Evolutionary conservation across 2,888 invertebrate genomes (phyloP), one percentile per base, ranked within the genome.

Genomic region (Mythimna albipuncta): DNA sequence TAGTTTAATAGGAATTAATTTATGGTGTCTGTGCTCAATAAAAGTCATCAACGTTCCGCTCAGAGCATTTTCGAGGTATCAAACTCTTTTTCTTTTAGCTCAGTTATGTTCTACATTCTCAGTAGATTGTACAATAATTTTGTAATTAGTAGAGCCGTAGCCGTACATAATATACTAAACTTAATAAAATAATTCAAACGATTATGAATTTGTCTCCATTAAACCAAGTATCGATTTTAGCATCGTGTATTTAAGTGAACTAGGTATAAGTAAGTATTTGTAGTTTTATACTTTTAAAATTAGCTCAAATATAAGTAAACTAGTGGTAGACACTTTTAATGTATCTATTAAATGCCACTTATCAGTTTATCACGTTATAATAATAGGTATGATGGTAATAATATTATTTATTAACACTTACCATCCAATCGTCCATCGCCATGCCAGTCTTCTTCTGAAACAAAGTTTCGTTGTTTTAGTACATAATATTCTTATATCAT

Each of bases 381-480:
- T 35, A 11, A 2, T 41, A 62, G n/a, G 13, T 32, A n/a, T 11
- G 6, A 71, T 2, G 4, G 5, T 74, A 21, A 74, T 44, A 35
- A 47, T 21, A 75, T 52, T 47, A 72, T 13, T 64, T 41, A 38
- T 55, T 70, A 69, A n/a, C 19, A 89, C 95, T 92, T 85, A 96
- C 96, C 96, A 85, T 96, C 96, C 84, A 92, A 91, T 79, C 94
- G 91, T 19, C 90, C 92, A 76, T 97, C 97, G 90, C 96, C 96
- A 86, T 97, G 97, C 97, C 97, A 97, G 91, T 97, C 97, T 91
- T 97, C 97, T 96, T 97, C 97, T 97, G 96, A 90, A 97, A 97
- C 92, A 94, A 95, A 91, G 72, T 64, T 75, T 79, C 84, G 68
- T 62, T 61, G 75, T 79, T 72, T 88, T 77, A 86, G 66, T 78